Conservation (phyloP, 2,113 vertebrate species). For the Nyctereutes procyonoides region DNA sequence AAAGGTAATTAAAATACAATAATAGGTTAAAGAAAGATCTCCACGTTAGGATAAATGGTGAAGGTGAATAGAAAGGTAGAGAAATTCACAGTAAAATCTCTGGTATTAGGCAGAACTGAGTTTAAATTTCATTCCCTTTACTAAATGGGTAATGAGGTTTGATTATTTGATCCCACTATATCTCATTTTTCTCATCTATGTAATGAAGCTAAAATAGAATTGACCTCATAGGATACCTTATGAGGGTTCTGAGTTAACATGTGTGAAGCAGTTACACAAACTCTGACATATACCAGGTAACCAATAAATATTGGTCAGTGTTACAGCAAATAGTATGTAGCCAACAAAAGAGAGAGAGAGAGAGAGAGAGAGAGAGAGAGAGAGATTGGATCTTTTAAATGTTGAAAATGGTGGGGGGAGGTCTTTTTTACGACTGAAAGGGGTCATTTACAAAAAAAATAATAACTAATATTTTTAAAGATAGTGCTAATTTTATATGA, state of each 20-base stretch:
- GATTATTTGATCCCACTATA: background rate
- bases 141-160: background rate
- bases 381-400: background rate
- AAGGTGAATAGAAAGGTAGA: background rate
- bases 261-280: background rate
- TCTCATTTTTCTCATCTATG: background rate
- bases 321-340: background rate
- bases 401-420: background rate
- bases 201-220: background rate
- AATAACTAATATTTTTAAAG: background rate
- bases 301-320: background rate
- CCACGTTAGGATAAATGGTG: background rate
- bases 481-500: background rate
- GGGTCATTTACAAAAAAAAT: background rate
- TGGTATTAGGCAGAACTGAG: background rate
- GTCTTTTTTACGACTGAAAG: background rate
- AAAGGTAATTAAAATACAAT: background rate
- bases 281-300: background rate
- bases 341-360: background rate
- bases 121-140: background rate
- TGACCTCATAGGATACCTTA: background rate
- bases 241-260: background rate
- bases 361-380: background rate
- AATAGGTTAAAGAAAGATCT: background rate
- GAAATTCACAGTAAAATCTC: background rate